Evolutionary conservation across 2,888 invertebrate genomes (phyloP).

Genomic region (Neoitamus cyanurus): DNA sequence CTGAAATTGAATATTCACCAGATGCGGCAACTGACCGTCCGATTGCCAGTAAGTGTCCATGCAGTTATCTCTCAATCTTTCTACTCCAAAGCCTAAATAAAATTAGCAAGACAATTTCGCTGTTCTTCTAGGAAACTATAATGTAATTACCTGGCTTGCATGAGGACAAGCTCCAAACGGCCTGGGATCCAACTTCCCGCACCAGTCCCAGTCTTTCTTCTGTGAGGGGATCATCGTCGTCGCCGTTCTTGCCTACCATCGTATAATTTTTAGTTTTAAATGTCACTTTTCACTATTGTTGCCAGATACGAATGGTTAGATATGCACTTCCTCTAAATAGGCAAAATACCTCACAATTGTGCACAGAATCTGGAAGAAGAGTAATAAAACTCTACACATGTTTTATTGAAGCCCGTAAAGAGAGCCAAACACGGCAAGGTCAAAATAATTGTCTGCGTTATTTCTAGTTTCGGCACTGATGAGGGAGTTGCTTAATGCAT

Average conservation of each 20-base stretch:
- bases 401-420: too few relatives aligned
- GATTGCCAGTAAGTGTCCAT: conserved; percentile 99
- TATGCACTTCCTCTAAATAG: too few relatives aligned
- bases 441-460: too few relatives aligned
- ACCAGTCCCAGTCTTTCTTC: conserved; percentile 68
- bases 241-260: conserved; percentile 55
- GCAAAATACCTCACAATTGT: too few relatives aligned
- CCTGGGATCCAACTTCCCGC: conserved; percentile 89
- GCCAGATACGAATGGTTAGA: too few relatives aligned
- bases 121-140: background rate
- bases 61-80: conserved; percentile 93
- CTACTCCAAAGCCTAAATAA: conserved; percentile 91
- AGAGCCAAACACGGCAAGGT: too few relatives aligned
- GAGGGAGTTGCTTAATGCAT: too few relatives aligned
- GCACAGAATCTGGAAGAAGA: too few relatives aligned
- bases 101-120: background rate
- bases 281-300: too few relatives aligned
- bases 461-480: too few relatives aligned
- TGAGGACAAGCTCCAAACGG: conserved; percentile 98
- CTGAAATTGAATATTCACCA: conserved; percentile 96
- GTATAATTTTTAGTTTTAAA: background rate
- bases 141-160: conserved; percentile 97
- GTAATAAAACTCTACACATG: too few relatives aligned
- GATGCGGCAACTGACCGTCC: conserved; percentile 97
- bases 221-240: conserved; percentile 63